Base-by-base conservation (phyloP, 2,113 vertebrate genomes). In the Regulus satrapa region DNA sequence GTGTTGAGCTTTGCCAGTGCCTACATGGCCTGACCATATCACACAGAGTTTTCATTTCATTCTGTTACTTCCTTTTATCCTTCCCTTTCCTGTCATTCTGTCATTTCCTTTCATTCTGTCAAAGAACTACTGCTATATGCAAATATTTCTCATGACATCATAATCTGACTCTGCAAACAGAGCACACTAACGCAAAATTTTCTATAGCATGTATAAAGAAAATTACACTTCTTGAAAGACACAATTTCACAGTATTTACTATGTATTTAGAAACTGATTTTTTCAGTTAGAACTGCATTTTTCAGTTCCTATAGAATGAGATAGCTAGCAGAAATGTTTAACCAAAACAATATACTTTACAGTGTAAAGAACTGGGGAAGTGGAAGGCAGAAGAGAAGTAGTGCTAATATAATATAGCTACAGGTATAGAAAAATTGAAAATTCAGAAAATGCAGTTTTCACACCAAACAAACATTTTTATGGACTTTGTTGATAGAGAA, bases 351-450 rank as follows among this genome's bases (percentile, higher is more conserved):
- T 31, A 10, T 9, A 24, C 61, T 82, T 78, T 43, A 41, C 38
- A 61, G 12, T 18, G 8, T 25, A 45, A 4, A 56, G 45, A 69
- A 48, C 0, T 18, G 34, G 40, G 7, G 8, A 6, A 18, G 12
- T 15, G 10, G 21, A 32, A 24, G 4, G 3, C 2, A 3, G 2
- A 13, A 5, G 6, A 29, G 7, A 28, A 29, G 12, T 20, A 5
- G 1, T 36, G 5, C 32, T 68, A 72, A 71, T 40, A 25, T 13
- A 31, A 41, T 34, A 48, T 2, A 45, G 24, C 6, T 63, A 38
- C 2, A 54, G 19, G n/a, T 17, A 58, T 3, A 78, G 34, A 43
- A 62, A 78, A 84, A 16, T 3, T 36, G 13, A 72, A 82, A 88
- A 76, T 52, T 14, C 8, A 48, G 8, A 88, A 79, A 92, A 91